phyloP scores from a whole-genome alignment of 2,113 vertebrate species.

The Danio rerio region DNA sequence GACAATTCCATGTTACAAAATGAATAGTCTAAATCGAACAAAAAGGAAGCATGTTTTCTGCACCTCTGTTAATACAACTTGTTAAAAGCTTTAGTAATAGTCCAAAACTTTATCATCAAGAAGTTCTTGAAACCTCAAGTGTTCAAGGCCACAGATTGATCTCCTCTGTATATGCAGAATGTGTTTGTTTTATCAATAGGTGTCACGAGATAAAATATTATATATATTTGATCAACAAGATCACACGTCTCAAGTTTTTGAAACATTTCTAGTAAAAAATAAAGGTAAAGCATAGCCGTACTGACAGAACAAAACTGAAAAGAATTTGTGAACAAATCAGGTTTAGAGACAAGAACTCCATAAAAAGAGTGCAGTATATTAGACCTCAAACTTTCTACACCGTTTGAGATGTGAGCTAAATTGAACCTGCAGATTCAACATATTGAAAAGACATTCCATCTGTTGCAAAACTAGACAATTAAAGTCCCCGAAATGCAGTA shows the following conservation, averaged over 20 bases:
- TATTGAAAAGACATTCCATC: slow-evolving; percentile 34
- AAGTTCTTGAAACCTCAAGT: slow-evolving; percentile 47
- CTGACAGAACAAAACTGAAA: slow-evolving; percentile 10
- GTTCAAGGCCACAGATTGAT: slow-evolving; percentile 56
- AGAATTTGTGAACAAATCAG: neutral
- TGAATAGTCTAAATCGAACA: slow-evolving; percentile 68
- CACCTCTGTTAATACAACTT: slow-evolving; percentile 36
- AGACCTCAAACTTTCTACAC: slow-evolving; percentile 27
- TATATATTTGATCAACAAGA: slow-evolving; percentile 15
- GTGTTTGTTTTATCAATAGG: slow-evolving; percentile 2
- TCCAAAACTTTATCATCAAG: slow-evolving; percentile 51
- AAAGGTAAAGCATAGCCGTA: slow-evolving; percentile 22
- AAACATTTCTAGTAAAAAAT: slow-evolving; percentile 33
- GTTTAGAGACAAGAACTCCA: slow-evolving; percentile 15
- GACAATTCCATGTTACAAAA: slow-evolving; percentile 74
- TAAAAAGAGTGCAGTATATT: slow-evolving; percentile 38
- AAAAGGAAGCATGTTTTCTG: slow-evolving; percentile 43
- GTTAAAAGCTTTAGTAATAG: slow-evolving; percentile 56
- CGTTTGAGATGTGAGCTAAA: slow-evolving; percentile 15
- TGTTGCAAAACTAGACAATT: slow-evolving; percentile 31
- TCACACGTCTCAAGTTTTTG: slow-evolving; percentile 16
- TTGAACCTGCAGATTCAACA: slow-evolving; percentile 26
- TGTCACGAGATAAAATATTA: slow-evolving; percentile 36
- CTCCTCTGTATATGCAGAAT: slow-evolving; percentile 28
- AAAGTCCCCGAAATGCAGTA: slow-evolving; percentile 46